Evolutionary conservation across 92 coral and sea anemone genomes (phyloP).

Genomic region (Zoanthus sansibaricus): DNA sequence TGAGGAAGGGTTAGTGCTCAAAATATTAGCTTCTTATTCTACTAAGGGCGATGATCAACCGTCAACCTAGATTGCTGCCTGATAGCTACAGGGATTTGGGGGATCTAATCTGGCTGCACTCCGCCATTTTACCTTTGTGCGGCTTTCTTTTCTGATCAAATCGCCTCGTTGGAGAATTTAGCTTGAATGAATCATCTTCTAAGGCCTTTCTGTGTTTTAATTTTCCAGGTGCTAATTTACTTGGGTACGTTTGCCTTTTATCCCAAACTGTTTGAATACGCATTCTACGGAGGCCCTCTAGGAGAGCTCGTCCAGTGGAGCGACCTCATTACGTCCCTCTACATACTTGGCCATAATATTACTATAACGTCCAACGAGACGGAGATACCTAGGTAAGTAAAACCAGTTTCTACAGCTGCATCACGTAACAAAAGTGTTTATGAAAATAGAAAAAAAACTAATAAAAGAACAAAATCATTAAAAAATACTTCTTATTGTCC

Average conservation of each 20-base stretch:
- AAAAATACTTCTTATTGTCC: too few species aligned
- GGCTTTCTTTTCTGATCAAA: too few species aligned
- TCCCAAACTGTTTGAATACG: slow-evolving; percentile 6
- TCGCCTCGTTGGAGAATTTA: too few species aligned
- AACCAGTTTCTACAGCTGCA: neutral
- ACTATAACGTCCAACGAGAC: slow-evolving; percentile 4
- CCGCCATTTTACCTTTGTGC: too few species aligned
- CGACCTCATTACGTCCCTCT: slow-evolving; percentile 50
- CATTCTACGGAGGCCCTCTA: slow-evolving; percentile 57
- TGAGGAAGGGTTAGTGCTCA: too few species aligned
- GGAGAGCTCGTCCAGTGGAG: slow-evolving; percentile 67
- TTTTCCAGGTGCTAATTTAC: slow-evolving; percentile 38
- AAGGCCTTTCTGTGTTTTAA: neutral
- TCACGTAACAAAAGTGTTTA: neutral
- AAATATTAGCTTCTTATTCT: too few species aligned
- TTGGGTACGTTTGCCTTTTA: slow-evolving; percentile 40
- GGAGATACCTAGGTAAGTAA: slow-evolving; percentile 37
- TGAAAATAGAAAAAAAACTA: too few species aligned
- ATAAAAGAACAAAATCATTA: too few species aligned
- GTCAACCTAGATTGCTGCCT: too few species aligned
- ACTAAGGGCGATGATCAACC: too few species aligned
- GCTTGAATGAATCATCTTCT: neutral
- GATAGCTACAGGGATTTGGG: too few species aligned
- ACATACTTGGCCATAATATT: slow-evolving; percentile 58
- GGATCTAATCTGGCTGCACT: too few species aligned